A percentile compares a stretch with the other conserved stretches of the same genome.
These are phyloP conservation scores for Tetrao urogallus DNA, from an alignment of 2,113 vertebrate genomes.

Conservation along the genomic window DNA sequence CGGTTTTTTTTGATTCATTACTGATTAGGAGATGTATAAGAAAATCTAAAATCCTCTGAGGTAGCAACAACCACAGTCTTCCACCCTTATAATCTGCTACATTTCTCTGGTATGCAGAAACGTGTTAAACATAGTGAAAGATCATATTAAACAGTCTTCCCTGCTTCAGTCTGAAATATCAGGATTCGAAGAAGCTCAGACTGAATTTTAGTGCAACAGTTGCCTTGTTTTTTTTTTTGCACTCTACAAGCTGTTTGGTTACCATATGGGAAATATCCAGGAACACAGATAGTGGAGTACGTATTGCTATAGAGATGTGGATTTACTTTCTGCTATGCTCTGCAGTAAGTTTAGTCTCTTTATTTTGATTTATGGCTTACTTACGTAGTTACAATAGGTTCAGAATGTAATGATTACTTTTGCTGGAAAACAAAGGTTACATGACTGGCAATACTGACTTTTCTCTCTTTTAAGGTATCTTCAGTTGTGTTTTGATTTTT, in stretches of 20 bases:
- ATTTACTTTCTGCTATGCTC: background rate
- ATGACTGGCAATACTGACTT: background rate
- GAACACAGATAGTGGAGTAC: background rate
- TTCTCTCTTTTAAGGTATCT: background rate
- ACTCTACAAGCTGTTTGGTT: background rate
- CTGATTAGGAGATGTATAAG: background rate
- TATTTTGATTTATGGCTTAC: conserved; percentile 8
- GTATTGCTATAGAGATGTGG: background rate
- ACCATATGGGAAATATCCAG: background rate
- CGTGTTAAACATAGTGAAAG: background rate
- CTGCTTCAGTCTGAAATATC: background rate
- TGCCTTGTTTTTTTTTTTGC: background rate
- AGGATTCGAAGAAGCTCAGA: background rate
- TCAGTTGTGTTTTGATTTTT: background rate
- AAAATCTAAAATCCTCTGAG: background rate
- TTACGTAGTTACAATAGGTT: background rate
- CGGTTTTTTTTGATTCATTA: background rate
- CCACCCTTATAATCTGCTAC: background rate
- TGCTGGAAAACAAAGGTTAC: background rate
- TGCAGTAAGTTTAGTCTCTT: background rate
- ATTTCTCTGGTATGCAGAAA: background rate
- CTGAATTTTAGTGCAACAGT: background rate
- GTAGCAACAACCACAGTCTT: background rate
- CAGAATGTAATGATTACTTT: background rate
- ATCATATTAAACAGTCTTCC: background rate